Conservation (phyloP, 2,888 invertebrate species). For the Tetranychus piercei region DNA sequence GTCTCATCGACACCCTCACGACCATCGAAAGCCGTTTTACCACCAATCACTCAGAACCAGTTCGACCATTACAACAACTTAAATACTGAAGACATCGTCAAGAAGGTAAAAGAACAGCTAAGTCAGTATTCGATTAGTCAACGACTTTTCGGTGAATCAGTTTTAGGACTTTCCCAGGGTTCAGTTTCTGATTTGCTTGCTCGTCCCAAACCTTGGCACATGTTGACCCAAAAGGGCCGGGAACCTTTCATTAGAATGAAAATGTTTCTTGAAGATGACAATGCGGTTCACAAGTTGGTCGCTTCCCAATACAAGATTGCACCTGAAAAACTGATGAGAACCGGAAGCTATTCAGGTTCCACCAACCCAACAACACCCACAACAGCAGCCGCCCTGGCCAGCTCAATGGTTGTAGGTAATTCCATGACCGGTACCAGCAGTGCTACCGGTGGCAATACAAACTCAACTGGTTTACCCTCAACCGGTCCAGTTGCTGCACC, state of each 20-base stretch:
- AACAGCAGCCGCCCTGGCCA: neutral
- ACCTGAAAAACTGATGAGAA: slow-evolving; percentile 89
- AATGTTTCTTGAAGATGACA: slow-evolving; percentile 88
- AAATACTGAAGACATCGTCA: slow-evolving; percentile 94
- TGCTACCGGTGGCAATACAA: neutral
- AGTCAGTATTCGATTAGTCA: slow-evolving; percentile 94
- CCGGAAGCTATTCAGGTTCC: slow-evolving; percentile 32
- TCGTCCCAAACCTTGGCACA: slow-evolving; percentile 95
- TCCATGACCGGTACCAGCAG: neutral
- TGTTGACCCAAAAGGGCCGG: slow-evolving; percentile 88
- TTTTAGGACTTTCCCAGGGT: slow-evolving; percentile 87
- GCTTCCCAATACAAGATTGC: slow-evolving; percentile 96
- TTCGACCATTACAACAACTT: slow-evolving; percentile 93
- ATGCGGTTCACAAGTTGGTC: slow-evolving; percentile 80
- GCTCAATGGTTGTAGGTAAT: neutral
- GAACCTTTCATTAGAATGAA: slow-evolving; percentile 96
- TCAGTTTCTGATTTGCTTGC: slow-evolving; percentile 92
- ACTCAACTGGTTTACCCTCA: neutral
- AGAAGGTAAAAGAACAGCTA: slow-evolving; percentile 79
- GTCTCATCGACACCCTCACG: slow-evolving; percentile 65
- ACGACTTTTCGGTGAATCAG: slow-evolving; percentile 89
- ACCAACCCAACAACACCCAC: neutral
- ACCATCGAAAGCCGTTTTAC: slow-evolving; percentile 83
- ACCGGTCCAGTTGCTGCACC: slow-evolving; percentile 8
- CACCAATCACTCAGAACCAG: slow-evolving; percentile 94